These are phyloP conservation scores for Meghimatium bilineatum DNA, from an alignment of 2,888 invertebrate genomes.

Conservation along the genomic window DNA sequence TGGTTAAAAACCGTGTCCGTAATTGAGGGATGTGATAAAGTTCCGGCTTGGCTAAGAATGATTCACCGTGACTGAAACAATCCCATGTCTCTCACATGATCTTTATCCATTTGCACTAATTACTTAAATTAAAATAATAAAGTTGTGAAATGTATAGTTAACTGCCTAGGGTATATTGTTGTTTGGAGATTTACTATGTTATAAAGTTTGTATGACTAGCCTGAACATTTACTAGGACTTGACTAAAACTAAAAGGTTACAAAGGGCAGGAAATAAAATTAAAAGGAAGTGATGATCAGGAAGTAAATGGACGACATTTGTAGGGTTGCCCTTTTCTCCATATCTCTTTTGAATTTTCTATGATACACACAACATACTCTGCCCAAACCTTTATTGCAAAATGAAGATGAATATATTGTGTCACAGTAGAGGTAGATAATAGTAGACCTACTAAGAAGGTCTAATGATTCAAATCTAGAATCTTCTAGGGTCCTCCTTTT, in stretches of 20 bases:
- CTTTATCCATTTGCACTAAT: not conserved
- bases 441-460: too few species aligned
- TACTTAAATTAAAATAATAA: not conserved
- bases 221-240: not conserved
- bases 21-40: not conserved
- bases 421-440: too few species aligned
- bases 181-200: not conserved
- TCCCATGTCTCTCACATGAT: not conserved
- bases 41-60: constrained; percentile 12
- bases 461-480: too few species aligned
- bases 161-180: not conserved
- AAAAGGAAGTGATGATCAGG: constrained; percentile 12
- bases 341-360: too few species aligned
- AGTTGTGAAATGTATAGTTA: not conserved
- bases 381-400: too few species aligned
- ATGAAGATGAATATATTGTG: too few species aligned
- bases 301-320: too few species aligned
- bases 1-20: too few species aligned
- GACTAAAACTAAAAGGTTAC: not conserved
- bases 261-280: too few species aligned
- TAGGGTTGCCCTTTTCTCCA: too few species aligned
- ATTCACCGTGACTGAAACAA: not conserved
- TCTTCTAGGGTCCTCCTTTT: too few species aligned
- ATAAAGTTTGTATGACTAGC: not conserved
- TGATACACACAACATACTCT: too few species aligned